Evolutionary conservation across 2,113 vertebrate species (phyloP).

Genomic region (Chloropsis cyanopogon): DNA sequence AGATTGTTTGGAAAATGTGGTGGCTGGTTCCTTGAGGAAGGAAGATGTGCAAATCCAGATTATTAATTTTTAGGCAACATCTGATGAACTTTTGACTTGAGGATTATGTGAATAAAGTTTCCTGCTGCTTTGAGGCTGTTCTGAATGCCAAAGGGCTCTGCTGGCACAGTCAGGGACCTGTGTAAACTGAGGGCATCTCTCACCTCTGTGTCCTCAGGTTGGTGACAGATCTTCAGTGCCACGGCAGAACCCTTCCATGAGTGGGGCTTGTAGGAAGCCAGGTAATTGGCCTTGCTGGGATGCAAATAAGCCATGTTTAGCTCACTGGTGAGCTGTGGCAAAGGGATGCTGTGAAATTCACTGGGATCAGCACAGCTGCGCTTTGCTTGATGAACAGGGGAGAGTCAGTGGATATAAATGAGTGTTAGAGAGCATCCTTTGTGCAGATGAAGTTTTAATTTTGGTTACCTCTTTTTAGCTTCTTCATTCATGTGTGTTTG

Average conservation of each 20-base stretch:
- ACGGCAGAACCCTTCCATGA: not conserved
- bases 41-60: not conserved
- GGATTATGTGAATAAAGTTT: not conserved
- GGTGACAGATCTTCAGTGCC: not conserved
- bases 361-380: not conserved
- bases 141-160: not conserved
- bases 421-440: not conserved
- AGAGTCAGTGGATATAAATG: not conserved
- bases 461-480: not conserved
- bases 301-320: not conserved
- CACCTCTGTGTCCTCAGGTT: not conserved
- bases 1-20: not conserved
- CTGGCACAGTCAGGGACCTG: not conserved
- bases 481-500: not conserved
- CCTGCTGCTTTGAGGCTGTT: not conserved
- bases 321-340: not conserved
- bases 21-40: not conserved
- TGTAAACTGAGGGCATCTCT: not conserved
- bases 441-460: not conserved
- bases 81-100: not conserved
- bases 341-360: not conserved
- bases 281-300: not conserved
- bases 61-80: not conserved
- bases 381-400: not conserved
- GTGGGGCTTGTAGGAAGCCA: constrained; percentile 22